phyloP scores from a whole-genome alignment of 2,888 invertebrate genomes.

The Physocephala rufipes region DNA sequence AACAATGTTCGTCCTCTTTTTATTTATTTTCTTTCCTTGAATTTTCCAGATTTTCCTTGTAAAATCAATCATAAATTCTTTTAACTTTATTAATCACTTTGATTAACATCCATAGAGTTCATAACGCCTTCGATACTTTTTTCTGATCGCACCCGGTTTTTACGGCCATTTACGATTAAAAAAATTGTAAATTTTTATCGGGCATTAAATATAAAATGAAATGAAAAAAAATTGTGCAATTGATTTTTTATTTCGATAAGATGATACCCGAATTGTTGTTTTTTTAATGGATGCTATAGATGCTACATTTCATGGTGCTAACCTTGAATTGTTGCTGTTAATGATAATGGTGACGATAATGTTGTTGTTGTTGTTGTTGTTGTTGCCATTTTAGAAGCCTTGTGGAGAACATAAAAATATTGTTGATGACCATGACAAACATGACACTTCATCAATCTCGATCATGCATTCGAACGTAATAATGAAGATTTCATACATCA shows the following conservation, averaged over 20 bases:
- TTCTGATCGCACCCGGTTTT: too few relatives aligned
- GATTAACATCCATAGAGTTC: too few relatives aligned
- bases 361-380: constrained; percentile 20
- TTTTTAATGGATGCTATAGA: not conserved
- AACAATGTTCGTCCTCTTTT: too few relatives aligned
- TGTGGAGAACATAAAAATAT: not conserved
- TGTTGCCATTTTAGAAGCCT: constrained; percentile 15
- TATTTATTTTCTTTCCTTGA: too few relatives aligned
- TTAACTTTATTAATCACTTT: too few relatives aligned
- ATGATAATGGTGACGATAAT: constrained; percentile 2
- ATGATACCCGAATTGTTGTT: not conserved
- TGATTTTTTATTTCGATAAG: constrained; percentile 1
- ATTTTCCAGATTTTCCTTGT: too few relatives aligned
- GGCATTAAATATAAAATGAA: not conserved
- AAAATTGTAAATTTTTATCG: too few relatives aligned
- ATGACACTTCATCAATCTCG: not conserved
- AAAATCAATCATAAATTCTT: too few relatives aligned
- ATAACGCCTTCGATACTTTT: too few relatives aligned
- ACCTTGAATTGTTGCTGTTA: not conserved
- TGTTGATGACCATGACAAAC: constrained; percentile 5
- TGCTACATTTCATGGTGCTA: not conserved
- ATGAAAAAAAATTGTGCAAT: not conserved
- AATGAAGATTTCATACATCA: not conserved
- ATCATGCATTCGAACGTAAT: too few relatives aligned
- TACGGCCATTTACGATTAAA: too few relatives aligned